A percentile compares a stretch with the other conserved stretches of the same genome.
Conservation (phyloP, 2,113 vertebrate genomes). For the Indri indri region DNA sequence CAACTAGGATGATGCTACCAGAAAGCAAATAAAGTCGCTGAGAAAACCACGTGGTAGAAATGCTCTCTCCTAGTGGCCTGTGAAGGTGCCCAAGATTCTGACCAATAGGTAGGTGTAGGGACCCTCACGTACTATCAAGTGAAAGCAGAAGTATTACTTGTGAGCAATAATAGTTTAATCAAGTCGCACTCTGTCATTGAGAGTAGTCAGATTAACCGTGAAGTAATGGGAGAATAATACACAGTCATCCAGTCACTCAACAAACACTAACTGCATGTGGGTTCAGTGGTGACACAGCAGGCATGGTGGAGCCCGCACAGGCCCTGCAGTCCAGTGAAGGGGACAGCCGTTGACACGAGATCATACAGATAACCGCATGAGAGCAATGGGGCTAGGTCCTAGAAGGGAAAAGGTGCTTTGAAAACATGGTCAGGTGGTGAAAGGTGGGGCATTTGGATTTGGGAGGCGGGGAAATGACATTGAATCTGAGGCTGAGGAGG, state of each 20-base stretch:
- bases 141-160: not conserved
- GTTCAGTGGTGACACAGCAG: not conserved
- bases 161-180: not conserved
- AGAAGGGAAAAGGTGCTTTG: not conserved
- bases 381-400: too few species aligned
- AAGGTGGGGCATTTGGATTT: not conserved
- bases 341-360: too few species aligned
- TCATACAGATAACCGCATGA: not conserved
- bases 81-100: not conserved
- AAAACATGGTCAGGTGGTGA: not conserved
- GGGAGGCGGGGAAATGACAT: not conserved
- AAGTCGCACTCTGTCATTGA: not conserved
- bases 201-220: not conserved
- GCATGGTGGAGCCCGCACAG: too few species aligned
- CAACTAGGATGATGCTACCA: not conserved
- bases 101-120: too few species aligned
- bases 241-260: not conserved
- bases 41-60: not conserved
- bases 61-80: not conserved
- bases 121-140: not conserved
- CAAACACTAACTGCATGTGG: not conserved
- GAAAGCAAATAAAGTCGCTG: not conserved
- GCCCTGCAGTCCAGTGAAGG: not conserved
- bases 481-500: not conserved
- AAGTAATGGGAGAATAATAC: not conserved